Percentiles rank a stretch among this genome's conserved stretches.
Evolutionary conservation across 2,797 vertebrate genomes (phyloP).

Genomic region (Chelon auratus): DNA sequence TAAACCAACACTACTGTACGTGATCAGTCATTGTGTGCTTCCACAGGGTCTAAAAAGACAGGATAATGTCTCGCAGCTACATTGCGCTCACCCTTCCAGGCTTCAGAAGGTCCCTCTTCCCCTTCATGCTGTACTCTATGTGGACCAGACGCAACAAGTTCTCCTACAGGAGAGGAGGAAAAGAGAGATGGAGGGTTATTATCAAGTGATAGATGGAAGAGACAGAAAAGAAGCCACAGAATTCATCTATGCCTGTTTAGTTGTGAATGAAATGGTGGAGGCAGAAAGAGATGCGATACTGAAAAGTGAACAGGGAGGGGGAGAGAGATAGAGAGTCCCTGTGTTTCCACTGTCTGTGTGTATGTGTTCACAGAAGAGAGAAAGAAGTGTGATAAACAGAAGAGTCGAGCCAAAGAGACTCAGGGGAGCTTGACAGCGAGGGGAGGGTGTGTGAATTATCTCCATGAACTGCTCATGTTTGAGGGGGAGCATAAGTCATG

Average conservation of each 20-base stretch:
- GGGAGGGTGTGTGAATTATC: slow-evolving; percentile 51
- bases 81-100: slow-evolving; percentile 91
- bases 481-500: slow-evolving; percentile 37
- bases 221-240: slow-evolving; percentile 45
- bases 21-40: not conserved
- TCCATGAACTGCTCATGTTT: slow-evolving; percentile 46
- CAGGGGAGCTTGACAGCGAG: slow-evolving; percentile 43
- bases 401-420: slow-evolving; percentile 43
- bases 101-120: slow-evolving; percentile 91
- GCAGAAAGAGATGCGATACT: slow-evolving; percentile 69
- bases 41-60: not conserved
- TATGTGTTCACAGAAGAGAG: slow-evolving; percentile 32
- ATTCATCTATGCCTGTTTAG: slow-evolving; percentile 67
- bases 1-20: not conserved
- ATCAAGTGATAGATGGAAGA: slow-evolving; percentile 33
- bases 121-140: slow-evolving; percentile 93
- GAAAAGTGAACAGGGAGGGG: slow-evolving; percentile 56
- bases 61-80: slow-evolving; percentile 26
- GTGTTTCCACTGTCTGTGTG: slow-evolving; percentile 65
- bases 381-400: slow-evolving; percentile 55
- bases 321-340: slow-evolving; percentile 63
- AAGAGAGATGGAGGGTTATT: slow-evolving; percentile 43
- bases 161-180: slow-evolving; percentile 84
- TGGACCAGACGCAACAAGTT: slow-evolving; percentile 96
- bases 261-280: slow-evolving; percentile 68